Base-by-base conservation (phyloP, 2,888 invertebrate genomes). In the Synergus umbraculus region DNA sequence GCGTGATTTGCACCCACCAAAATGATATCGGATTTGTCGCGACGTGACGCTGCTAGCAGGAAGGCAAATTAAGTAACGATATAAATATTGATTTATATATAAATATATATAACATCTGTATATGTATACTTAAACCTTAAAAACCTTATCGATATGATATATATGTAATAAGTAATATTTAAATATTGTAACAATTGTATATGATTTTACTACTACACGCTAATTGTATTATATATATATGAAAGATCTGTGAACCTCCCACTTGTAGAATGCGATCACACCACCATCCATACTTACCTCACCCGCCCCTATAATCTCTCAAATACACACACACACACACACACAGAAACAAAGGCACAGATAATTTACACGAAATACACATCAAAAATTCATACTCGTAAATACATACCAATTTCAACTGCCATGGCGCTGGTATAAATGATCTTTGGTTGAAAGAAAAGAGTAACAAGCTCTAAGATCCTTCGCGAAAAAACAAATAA, bases 131-230 rank as follows among this genome's bases (percentile, higher is more conserved):
- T 88, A 85, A 87, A 87, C 84, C 83, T 86, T 81, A 83, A 83
- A 82, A 81, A 83, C 85, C 86, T 85, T 89, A 89, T 87, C 85
- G 89, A 87, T 89, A 89, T 89, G 90, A 73, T 89, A 88, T 90
- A 91, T 88, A 91, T 92, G 91, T 91, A 91, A 92, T 92, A 92
- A 92, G 92, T 91, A 91, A 89, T 92, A 92, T 92, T 92, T 92
- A 92, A 92, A 92, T 91, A 92, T 92, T 92, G 92, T 92, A 92
- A 92, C 91, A 92, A 92, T 92, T 92, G 92, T 92, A 92, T 92
- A 92, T 92, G 92, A 92, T 91, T 92, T 92, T 92, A 92, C 91
- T 92, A 91, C 88, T 91, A 91, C 90, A 92, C 89, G 91, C 91
- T 92, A 91, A 92, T 91, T 92, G 92, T 92, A 92, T 91, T 91